These are phyloP conservation scores for Myrmophylax atrothorax DNA, from an alignment of 2,113 vertebrate genomes.

Conservation along the genomic window DNA sequence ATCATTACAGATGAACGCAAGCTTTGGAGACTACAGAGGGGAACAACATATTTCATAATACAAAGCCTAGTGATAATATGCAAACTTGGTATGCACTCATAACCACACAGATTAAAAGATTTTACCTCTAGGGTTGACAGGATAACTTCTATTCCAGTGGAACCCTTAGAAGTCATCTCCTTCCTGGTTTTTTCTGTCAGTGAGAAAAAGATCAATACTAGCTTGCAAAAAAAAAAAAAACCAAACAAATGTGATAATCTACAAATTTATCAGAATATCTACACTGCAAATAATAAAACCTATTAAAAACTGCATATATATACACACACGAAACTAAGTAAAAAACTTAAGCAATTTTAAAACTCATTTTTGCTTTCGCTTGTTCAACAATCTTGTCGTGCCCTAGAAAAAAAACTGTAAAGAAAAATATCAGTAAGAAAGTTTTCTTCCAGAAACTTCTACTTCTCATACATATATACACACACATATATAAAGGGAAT, in stretches of 20 bases:
- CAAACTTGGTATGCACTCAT: neutral
- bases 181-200: constrained; percentile 93
- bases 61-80: neutral
- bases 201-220: neutral
- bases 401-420: neutral
- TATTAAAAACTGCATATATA: neutral
- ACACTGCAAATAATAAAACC: neutral
- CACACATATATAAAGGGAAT: neutral
- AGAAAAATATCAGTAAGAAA: neutral
- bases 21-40: neutral
- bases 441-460: neutral
- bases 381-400: neutral
- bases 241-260: rapidly evolving
- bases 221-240: neutral
- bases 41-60: neutral
- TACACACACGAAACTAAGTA: neutral
- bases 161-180: constrained; percentile 94
- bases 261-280: neutral
- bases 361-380: neutral
- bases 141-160: constrained; percentile 91
- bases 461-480: neutral
- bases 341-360: neutral
- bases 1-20: neutral
- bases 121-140: constrained; percentile 90
- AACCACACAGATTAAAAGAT: neutral